Percentiles rank a stretch among this genome's conserved stretches.
Conservation (phyloP, 2,888 invertebrate genomes). For the Thereva nobilitata region DNA sequence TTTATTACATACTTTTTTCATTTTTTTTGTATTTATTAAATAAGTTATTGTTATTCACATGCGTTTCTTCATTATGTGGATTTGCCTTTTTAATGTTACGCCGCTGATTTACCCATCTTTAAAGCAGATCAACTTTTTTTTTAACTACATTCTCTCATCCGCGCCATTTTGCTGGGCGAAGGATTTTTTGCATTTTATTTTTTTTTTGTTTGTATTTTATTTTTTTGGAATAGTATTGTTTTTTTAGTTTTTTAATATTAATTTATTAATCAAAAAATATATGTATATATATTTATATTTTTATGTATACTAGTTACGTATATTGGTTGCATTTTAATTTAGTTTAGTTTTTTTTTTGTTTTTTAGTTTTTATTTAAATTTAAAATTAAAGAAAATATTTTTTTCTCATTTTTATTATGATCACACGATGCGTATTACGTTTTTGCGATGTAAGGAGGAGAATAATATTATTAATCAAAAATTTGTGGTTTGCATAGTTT, state of each 20-base stretch:
- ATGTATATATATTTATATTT: conserved; percentile 32
- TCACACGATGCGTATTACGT: no score
- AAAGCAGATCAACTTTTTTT: no score
- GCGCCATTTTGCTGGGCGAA: conserved; percentile 12
- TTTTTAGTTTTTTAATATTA: conserved; percentile 28
- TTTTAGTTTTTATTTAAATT: conserved; percentile 16
- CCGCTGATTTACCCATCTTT: no score
- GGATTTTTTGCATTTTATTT: conserved; percentile 41
- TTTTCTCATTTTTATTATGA: no score
- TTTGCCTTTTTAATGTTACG: conserved; percentile 12
- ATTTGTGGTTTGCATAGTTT: no score
- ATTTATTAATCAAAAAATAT: conserved; percentile 34
- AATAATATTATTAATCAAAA: no score
- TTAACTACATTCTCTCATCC: no score
- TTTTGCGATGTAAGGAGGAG: no score
- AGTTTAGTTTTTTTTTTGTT: neutral
- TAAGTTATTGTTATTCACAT: conserved; percentile 43
- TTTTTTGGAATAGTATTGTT: conserved; percentile 43
- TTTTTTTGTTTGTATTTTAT: conserved; percentile 43
- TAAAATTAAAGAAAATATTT: no score
- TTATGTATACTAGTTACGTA: conserved; percentile 34
- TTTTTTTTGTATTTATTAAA: conserved; percentile 11
- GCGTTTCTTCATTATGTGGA: conserved; percentile 41
- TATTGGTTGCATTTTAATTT: conserved; percentile 33
- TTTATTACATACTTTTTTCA: conserved; percentile 37